Base-by-base conservation (phyloP, 2,888 invertebrate genomes). In the Nowickia ferox region DNA sequence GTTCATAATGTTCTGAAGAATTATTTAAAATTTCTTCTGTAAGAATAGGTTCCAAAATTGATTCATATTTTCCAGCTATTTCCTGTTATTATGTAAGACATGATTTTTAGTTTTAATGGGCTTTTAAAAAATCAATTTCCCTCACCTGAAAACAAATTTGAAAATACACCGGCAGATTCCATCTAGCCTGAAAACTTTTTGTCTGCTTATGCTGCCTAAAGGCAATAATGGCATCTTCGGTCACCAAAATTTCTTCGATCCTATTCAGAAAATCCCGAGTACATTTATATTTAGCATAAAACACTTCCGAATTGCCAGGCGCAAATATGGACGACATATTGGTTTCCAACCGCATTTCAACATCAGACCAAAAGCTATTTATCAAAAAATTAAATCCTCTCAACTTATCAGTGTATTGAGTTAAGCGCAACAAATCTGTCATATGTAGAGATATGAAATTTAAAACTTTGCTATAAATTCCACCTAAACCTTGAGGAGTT, bases 141-240 rank as follows among this genome's bases (percentile, higher is more conserved):
- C 93, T 75, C 74, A 91, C 91, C 88, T 98, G 98, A 93, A 98
- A 98, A 88, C 98, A 95, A 61, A 93, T 93, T 93, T 98, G 98
- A 92, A 97, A 98, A 93, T 99, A 99, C n/a, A 99, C 98, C 13
- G 98, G 97, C 71, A 98, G 94, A 93, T 98, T 98, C 97, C 98
- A 99, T 88, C 97, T 95, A 87, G 95, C 95, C 88, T 97, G 95
- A 90, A 98, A 97, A 87, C 95, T 95, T 89, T 95, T 95, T 90
- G 96, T 97, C 87, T 96, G 95, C 1, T 94, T 92, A 90, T 97
- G 95, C 75, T 94, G 93, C 87, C 95, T 94, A 76, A 97, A 94
- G 38, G 94, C 90, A 84, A 94, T 93, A 0, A 94, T 88, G 0
- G 94, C 93, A 86, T 95, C 94, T 66, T 95, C 95, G 79, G 94